Percentiles rank a stretch among this genome's conserved stretches.
Evolutionary conservation across 1,140 invertebrate genomes (phyloP).

Genomic region (Camponotus pennsylvanicus): DNA sequence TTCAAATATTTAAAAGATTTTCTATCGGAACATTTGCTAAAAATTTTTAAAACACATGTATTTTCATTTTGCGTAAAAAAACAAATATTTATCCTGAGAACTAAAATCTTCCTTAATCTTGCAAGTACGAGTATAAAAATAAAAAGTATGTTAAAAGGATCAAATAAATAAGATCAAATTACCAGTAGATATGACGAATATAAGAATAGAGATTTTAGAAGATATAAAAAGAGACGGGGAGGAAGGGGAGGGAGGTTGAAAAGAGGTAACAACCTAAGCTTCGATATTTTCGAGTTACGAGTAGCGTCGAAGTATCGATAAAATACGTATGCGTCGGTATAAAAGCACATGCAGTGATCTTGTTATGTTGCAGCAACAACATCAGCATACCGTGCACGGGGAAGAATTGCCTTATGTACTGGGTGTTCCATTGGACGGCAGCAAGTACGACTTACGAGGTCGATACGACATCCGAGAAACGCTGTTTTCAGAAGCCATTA

Average conservation of each 20-base stretch:
- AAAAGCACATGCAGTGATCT: slow-evolving; percentile 47
- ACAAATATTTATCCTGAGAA: not conserved
- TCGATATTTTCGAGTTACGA: slow-evolving; percentile 51
- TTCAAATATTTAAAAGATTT: not conserved
- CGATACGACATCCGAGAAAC: slow-evolving; percentile 92
- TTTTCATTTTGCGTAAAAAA: not conserved
- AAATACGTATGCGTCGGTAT: slow-evolving; percentile 37
- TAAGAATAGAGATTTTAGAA: slow-evolving; percentile 16
- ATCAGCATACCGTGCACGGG: slow-evolving; percentile 89
- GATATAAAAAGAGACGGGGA: not conserved
- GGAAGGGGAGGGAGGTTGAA: not conserved
- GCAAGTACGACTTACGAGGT: slow-evolving; percentile 90
- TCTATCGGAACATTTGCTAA: not conserved
- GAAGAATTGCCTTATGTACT: slow-evolving; percentile 97
- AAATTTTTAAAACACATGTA: not conserved
- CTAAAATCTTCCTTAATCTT: not conserved
- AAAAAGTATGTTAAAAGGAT: not conserved
- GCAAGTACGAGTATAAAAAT: not conserved
- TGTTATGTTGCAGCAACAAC: slow-evolving; percentile 79
- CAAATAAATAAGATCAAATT: not conserved
- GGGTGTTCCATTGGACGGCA: slow-evolving; percentile 93
- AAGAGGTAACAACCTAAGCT: slow-evolving; percentile 29
- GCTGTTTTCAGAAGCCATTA: slow-evolving; percentile 93
- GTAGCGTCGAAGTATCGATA: slow-evolving; percentile 38
- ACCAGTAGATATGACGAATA: not conserved